A percentile compares a stretch with the other conserved stretches of the same genome.
These are phyloP conservation scores for Cephalotes varians DNA, from an alignment of 2,888 invertebrate genomes.

Conservation along the genomic window DNA sequence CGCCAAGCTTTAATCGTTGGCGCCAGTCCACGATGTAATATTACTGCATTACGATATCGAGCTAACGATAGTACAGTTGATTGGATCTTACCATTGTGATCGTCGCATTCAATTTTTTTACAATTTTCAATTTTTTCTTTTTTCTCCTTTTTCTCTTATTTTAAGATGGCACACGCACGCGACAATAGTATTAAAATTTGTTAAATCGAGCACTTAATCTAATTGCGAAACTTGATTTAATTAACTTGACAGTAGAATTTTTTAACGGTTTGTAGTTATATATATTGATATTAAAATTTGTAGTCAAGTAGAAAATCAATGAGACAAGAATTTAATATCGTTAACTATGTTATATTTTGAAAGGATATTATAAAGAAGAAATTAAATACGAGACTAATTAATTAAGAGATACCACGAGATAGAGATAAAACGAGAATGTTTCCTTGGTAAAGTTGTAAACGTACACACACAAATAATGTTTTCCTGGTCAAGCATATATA, in stretches of 20 bases:
- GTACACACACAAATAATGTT: too few species aligned
- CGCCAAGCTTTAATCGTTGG: not conserved
- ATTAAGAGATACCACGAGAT: not conserved
- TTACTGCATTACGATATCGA: not conserved
- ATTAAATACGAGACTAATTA: not conserved
- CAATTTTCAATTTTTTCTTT: too few species aligned
- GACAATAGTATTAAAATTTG: too few species aligned
- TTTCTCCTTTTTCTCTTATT: not conserved
- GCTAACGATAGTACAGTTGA: not conserved
- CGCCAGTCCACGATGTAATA: not conserved
- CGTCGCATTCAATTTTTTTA: not conserved
- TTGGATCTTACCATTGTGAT: not conserved
- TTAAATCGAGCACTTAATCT: not conserved
- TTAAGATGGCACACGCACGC: not conserved
- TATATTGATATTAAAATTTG: not conserved
- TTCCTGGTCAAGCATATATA: not conserved
- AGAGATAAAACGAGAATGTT: not conserved
- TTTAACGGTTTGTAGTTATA: not conserved
- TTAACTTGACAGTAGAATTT: not conserved
- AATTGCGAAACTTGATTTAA: not conserved
- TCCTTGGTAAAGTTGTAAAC: not conserved
- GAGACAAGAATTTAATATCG: not conserved
- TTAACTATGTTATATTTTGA: not conserved
- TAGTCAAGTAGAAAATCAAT: not conserved
- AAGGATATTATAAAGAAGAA: not conserved